Evolutionary conservation across 64 coral and sea anemone genomes (phyloP), one percentile per base, ranked within the genome.

Genomic region (Actinia equina): DNA sequence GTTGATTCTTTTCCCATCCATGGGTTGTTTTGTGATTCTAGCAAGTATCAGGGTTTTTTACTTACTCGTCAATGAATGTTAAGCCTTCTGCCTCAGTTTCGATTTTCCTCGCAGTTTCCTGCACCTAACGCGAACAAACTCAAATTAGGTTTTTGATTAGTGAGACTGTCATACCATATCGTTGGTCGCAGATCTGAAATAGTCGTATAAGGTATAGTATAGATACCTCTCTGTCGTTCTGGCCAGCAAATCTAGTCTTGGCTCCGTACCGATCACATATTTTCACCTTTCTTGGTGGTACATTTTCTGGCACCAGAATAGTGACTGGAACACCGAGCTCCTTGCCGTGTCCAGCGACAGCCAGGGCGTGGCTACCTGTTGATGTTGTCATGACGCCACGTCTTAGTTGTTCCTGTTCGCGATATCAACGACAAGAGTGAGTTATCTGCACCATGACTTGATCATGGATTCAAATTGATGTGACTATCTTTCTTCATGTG

Each of bases 261-360:
- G 88, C 88, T 4, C 59, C 44, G 71, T 67, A 83, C 45, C 59
- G 55, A 4, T 89, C 59, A 74, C 79, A 89, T 52, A 94, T 59
- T 42, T 86, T 80, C 10, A 85, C 80, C 46, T 94, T 94, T 30
- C 86, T 64, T 15, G 89, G 93, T 26, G 84, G 80, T 5, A 83
- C 89, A 26, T 88, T 94, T 69, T 94, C 93, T 5, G 93, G 93
- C 59, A 91, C 70, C 43, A 94, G 80, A 8, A 94, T 88, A 30
- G 89, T 91, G 2, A 94, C 93, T 19, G 93, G 93, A 17, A 94
- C 84, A 17, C 58, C 20, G 19, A 94, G 81, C 4, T 83, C 52
- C 17, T 44, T 79, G 11, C 89, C 93, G 22, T 91, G 89, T 15
- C 77, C 83, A 10, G 93, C 88, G 14, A 94, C n/a, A 4, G 93